Evolutionary conservation across 2,113 vertebrate genomes (phyloP).

Genomic region (Clupea harengus): DNA sequence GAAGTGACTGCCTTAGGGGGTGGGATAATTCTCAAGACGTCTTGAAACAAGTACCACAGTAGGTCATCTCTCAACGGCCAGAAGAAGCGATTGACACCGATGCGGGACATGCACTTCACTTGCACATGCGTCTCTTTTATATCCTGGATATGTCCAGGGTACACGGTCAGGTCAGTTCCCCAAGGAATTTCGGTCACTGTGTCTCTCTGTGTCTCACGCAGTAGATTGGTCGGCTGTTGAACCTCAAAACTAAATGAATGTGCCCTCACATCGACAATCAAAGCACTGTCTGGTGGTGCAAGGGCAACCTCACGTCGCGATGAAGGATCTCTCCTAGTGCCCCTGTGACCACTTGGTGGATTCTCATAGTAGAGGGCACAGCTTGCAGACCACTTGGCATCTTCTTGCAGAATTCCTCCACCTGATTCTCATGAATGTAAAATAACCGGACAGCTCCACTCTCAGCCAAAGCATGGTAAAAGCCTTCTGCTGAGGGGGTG

Average conservation of each 20-base stretch:
- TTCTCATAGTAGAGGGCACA: slow-evolving; percentile 21
- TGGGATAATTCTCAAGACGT: slow-evolving; percentile 19
- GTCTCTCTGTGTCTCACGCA: not conserved
- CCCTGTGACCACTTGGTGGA: slow-evolving; percentile 28
- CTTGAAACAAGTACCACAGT: slow-evolving; percentile 13
- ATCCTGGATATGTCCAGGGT: slow-evolving; percentile 24
- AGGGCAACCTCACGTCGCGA: slow-evolving; percentile 15
- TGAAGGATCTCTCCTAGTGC: not conserved
- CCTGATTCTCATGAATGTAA: not conserved
- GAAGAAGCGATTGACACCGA: not conserved
- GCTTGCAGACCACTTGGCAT: slow-evolving; percentile 8
- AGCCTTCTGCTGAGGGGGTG: not conserved
- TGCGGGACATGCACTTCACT: slow-evolving; percentile 8
- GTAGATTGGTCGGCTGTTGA: not conserved
- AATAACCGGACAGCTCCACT: not conserved
- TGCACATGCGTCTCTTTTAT: slow-evolving; percentile 27
- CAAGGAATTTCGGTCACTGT: not conserved
- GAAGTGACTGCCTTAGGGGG: slow-evolving; percentile 16
- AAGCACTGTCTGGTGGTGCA: not conserved
- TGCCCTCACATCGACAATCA: not conserved
- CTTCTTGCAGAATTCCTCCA: not conserved
- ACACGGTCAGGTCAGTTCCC: not conserved
- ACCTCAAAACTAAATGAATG: not conserved
- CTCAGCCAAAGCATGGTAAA: not conserved
- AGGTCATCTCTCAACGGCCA: not conserved